These are phyloP conservation scores for Huso huso DNA, from an alignment of 2,797 vertebrate genomes.

Conservation along the genomic window DNA sequence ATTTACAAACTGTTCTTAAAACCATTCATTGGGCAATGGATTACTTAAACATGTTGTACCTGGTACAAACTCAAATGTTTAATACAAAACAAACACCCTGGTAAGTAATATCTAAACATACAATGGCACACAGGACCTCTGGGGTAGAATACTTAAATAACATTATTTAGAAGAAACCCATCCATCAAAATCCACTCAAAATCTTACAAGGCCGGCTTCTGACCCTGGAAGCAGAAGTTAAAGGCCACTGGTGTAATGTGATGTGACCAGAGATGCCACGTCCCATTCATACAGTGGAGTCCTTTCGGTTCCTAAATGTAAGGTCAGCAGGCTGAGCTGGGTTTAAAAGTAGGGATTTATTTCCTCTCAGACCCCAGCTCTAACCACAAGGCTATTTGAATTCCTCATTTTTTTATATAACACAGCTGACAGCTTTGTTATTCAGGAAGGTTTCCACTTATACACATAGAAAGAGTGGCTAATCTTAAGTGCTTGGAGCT, in stretches of 20 bases:
- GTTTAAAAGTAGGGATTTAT: no score
- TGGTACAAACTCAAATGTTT: conserved; percentile 52
- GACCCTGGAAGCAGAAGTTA: neutral
- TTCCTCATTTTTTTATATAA: no score
- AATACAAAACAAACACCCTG: neutral
- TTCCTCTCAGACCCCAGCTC: no score
- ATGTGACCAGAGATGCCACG: neutral
- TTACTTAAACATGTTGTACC: conserved; percentile 41
- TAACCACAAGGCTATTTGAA: no score
- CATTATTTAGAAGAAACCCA: neutral
- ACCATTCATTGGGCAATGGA: conserved; percentile 33
- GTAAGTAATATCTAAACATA: conserved; percentile 13
- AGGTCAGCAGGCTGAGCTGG: no score
- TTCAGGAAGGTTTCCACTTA: neutral
- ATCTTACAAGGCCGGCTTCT: neutral
- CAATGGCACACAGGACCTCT: conserved; percentile 18
- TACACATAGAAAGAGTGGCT: conserved; percentile 5
- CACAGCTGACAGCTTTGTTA: no score
- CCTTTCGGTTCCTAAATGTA: no score
- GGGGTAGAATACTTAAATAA: conserved; percentile 16
- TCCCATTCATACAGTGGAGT: no score
- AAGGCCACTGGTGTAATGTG: neutral
- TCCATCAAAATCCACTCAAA: neutral
- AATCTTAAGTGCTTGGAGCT: conserved; percentile 12
- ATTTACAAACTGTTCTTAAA: conserved; percentile 42